Conservation (phyloP, 2,797 vertebrate genomes). For the Sardinella longiceps region DNA sequence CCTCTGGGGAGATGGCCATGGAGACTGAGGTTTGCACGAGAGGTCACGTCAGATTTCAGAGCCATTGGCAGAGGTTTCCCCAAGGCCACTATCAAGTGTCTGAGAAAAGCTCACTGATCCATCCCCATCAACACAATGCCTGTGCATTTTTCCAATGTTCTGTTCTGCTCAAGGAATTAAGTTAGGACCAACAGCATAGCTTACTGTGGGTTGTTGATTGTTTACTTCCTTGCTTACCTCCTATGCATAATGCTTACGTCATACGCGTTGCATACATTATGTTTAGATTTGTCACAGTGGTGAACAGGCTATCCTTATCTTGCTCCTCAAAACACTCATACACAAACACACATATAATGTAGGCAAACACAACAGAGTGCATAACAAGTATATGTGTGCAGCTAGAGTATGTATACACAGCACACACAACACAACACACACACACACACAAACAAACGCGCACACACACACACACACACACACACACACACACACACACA, state of each 20-base stretch:
- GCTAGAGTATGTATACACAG: too few relatives aligned
- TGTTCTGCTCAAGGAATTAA: not conserved
- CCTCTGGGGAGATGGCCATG: constrained; percentile 2
- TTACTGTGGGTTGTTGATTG: not conserved
- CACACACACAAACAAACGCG: not conserved
- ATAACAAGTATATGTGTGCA: too few relatives aligned
- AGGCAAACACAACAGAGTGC: too few relatives aligned
- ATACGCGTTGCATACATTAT: too few relatives aligned
- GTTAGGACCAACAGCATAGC: not conserved
- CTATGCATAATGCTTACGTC: too few relatives aligned
- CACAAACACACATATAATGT: constrained; percentile 3
- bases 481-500: constrained; percentile 16
- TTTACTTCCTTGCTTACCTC: not conserved
- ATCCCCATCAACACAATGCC: not conserved
- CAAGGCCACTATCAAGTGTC: constrained; percentile 11
- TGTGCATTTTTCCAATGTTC: not conserved
- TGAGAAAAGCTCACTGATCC: not conserved
- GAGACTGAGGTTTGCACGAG: not conserved
- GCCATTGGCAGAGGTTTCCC: not conserved
- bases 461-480: not conserved
- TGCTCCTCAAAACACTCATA: not conserved
- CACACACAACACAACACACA: too few relatives aligned
- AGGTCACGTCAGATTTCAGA: not conserved
- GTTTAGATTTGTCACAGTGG: too few relatives aligned
- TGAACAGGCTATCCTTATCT: not conserved